phyloP scores from a whole-genome alignment of 2,797 vertebrate genomes.

The Odontamblyopus rebecca region DNA sequence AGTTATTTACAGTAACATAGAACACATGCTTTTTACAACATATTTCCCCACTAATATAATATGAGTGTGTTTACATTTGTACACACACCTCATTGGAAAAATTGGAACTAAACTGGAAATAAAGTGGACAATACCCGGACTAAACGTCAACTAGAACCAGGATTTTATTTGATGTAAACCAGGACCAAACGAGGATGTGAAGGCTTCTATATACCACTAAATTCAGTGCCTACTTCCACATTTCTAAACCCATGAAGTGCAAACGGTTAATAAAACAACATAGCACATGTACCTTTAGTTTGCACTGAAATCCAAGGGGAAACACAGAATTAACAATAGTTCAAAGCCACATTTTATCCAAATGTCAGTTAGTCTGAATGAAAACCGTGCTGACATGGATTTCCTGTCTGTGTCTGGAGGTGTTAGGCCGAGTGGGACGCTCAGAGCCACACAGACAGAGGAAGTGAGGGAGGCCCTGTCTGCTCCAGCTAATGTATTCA shows the following conservation, averaged over 20 bases:
- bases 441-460: constrained; percentile 20
- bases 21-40: too few relatives aligned
- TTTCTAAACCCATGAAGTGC: neutral
- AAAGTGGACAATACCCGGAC: too few relatives aligned
- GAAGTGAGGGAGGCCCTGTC: constrained; percentile 57
- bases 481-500: constrained; percentile 56
- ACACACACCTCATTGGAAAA: too few relatives aligned
- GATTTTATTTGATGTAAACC: too few relatives aligned
- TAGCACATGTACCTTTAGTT: neutral
- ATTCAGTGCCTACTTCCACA: neutral
- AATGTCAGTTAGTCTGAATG: constrained; percentile 13
- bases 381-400: constrained; percentile 43
- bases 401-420: constrained; percentile 50
- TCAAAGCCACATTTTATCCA: constrained; percentile 6
- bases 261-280: neutral
- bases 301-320: neutral
- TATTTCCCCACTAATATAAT: too few relatives aligned
- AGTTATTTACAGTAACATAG: too few relatives aligned
- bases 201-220: neutral
- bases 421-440: constrained; percentile 37
- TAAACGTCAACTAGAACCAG: too few relatives aligned
- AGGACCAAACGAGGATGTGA: too few relatives aligned
- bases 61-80: too few relatives aligned
- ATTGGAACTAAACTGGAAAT: too few relatives aligned
- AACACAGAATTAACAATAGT: neutral